A percentile compares a stretch with the other conserved stretches of the same genome.
These are phyloP conservation scores for Sinella curviseta DNA, from an alignment of 1,140 invertebrate species.

Conservation along the genomic window DNA sequence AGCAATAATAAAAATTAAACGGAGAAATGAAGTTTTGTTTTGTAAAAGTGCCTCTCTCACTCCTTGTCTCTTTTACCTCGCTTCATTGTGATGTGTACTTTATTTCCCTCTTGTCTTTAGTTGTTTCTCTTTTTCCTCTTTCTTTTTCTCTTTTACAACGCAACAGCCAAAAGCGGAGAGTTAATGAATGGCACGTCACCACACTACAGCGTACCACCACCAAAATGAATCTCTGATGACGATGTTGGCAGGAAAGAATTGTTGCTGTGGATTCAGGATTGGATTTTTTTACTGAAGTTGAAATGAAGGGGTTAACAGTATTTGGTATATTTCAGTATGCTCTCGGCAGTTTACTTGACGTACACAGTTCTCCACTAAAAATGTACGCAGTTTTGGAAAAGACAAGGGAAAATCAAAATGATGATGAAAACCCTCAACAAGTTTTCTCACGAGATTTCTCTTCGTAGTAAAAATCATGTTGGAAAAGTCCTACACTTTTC, in stretches of 20 bases:
- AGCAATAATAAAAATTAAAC: neutral
- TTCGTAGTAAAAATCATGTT: too few relatives aligned
- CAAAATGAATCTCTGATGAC: too few relatives aligned
- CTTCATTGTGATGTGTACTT: neutral
- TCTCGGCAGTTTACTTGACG: neutral
- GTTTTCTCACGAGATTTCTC: constrained; percentile 5
- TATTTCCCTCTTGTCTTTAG: too few relatives aligned
- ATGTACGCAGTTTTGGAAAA: too few relatives aligned
- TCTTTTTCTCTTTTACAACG: neutral
- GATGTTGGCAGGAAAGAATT: too few relatives aligned
- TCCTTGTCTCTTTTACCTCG: neutral
- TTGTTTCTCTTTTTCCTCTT: too few relatives aligned
- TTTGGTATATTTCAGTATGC: neutral
- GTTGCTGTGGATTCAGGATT: too few relatives aligned
- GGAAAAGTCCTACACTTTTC: too few relatives aligned
- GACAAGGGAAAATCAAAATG: too few relatives aligned
- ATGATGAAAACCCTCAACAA: constrained; percentile 15
- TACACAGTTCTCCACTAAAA: neutral
- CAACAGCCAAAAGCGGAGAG: neutral
- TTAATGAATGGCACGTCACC: constrained; percentile 7
- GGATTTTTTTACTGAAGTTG: too few relatives aligned
- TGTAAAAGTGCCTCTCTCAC: neutral
- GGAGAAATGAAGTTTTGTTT: constrained; percentile 4
- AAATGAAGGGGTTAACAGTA: too few relatives aligned
- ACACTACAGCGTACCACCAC: too few relatives aligned